Conservation (phyloP, 2,888 invertebrate genomes). For the Melitaea athalia region DNA sequence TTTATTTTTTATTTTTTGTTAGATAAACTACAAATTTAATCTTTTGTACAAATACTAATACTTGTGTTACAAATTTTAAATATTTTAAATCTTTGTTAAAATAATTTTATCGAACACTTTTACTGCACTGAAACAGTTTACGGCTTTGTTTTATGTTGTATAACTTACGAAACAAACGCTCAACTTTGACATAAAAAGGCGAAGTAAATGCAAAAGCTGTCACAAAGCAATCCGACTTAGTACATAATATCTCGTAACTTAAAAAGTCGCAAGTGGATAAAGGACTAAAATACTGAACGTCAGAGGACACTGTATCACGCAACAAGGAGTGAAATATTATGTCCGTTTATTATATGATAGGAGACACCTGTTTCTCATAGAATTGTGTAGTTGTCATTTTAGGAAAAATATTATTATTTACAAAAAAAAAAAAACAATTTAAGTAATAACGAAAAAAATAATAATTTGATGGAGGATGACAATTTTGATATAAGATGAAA, state of each 20-base stretch:
- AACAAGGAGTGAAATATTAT: constrained; percentile 19
- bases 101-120: neutral
- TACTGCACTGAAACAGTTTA: neutral
- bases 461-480: too few relatives aligned
- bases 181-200: constrained; percentile 1
- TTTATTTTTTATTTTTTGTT: too few relatives aligned
- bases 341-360: constrained; percentile 18
- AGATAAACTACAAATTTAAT: too few relatives aligned
- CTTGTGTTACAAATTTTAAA: too few relatives aligned
- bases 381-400: constrained; percentile 3
- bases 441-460: too few relatives aligned
- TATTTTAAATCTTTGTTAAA: too few relatives aligned
- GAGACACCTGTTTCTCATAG: constrained; percentile 15
- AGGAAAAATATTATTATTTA: neutral
- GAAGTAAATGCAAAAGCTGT: constrained; percentile 11
- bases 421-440: too few relatives aligned
- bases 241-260: constrained; percentile 13
- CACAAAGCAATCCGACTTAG: constrained; percentile 16
- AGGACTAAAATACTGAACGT: constrained; percentile 41
- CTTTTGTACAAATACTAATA: too few relatives aligned
- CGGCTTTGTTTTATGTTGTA: neutral
- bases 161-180: neutral
- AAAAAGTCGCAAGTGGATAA: constrained; percentile 24
- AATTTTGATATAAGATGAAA: too few relatives aligned
- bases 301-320: constrained; percentile 41